Percentiles rank a stretch among this genome's conserved stretches.
Conservation (phyloP, 92 coral and sea anemone species). For the Phenganax stokvisi region DNA sequence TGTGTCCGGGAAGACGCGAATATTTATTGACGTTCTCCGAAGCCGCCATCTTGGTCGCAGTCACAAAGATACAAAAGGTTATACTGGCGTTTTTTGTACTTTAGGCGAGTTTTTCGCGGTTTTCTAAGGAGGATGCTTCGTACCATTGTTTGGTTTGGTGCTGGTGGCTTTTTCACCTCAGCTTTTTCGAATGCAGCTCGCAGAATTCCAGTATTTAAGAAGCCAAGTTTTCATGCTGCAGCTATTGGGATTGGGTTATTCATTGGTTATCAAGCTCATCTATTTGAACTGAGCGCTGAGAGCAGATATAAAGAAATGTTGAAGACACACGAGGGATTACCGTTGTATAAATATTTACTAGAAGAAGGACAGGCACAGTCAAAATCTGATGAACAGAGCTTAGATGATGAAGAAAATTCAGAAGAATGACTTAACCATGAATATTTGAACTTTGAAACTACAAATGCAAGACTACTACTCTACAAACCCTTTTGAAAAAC, state of each 20-base stretch:
- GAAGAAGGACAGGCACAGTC: constrained; percentile 84
- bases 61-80: no score
- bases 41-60: constrained; percentile 23
- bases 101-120: neutral
- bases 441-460: no score
- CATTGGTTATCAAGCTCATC: constrained; percentile 79
- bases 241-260: constrained; percentile 71
- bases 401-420: no score
- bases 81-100: neutral
- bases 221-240: constrained; percentile 75
- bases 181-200: constrained; percentile 84
- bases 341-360: constrained; percentile 85
- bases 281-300: constrained; percentile 84
- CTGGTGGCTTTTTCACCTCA: constrained; percentile 91
- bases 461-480: no score
- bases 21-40: neutral
- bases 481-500: no score
- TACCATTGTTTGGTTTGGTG: constrained; percentile 89
- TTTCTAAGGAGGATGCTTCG: constrained; percentile 62
- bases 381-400: constrained; percentile 27
- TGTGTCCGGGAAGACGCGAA: constrained; percentile 2
- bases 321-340: constrained; percentile 89
- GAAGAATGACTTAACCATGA: no score
- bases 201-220: constrained; percentile 82
- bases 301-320: constrained; percentile 85